phyloP scores from a whole-genome alignment of 2,797 vertebrate genomes.

The Chelon labrosus region DNA sequence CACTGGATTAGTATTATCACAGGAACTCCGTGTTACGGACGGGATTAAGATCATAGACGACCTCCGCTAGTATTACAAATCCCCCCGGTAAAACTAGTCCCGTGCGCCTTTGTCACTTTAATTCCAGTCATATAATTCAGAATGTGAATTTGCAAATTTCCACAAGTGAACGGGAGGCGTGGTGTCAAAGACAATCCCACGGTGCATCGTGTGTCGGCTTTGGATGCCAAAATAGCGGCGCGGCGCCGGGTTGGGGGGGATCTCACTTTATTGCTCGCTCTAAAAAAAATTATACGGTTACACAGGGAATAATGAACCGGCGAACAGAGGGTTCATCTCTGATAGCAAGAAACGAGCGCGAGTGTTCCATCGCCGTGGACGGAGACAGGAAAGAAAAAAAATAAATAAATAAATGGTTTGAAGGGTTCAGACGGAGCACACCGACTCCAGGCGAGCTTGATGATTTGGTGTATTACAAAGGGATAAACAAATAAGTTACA shows the following conservation, averaged over 20 bases:
- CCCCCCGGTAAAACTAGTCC: too few species aligned
- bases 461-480: neutral
- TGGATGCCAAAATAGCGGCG: conserved; percentile 1
- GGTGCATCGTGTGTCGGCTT: neutral
- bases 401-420: too few species aligned
- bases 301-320: neutral
- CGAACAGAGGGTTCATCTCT: neutral
- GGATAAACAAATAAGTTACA: neutral
- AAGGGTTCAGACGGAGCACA: neutral
- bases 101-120: too few species aligned
- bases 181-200: neutral
- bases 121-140: too few species aligned
- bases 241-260: neutral
- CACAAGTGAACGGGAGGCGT: neutral
- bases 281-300: conserved; percentile 1
- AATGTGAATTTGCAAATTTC: neutral
- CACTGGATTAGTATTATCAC: too few species aligned
- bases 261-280: conserved; percentile 12
- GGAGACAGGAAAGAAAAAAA: conserved; percentile 8
- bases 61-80: too few species aligned
- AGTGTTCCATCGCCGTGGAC: conserved; percentile 32
- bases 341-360: neutral
- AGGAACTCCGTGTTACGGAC: too few species aligned
- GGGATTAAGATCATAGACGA: too few species aligned
- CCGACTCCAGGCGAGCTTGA: neutral